Evolutionary conservation across 2,113 vertebrate genomes (phyloP).

Genomic region (Strigops habroptila): DNA sequence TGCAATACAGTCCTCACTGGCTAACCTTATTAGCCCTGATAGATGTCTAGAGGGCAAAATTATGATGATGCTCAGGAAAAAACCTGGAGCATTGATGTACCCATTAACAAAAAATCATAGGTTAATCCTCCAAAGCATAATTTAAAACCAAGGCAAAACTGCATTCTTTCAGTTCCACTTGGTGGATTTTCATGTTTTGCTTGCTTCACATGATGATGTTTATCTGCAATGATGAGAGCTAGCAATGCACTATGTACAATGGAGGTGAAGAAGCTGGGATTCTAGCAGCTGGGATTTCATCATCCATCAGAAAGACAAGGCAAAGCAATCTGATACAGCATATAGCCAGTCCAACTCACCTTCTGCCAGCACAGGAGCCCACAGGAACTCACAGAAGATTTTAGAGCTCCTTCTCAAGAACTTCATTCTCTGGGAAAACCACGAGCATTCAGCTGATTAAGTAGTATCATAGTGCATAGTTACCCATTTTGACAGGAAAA

Average conservation of each 20-base stretch:
- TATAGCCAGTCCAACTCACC: not conserved
- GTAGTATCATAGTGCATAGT: not conserved
- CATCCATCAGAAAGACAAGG: not conserved
- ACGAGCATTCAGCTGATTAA: not conserved
- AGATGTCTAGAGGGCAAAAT: not conserved
- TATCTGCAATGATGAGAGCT: not conserved
- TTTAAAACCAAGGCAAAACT: not conserved
- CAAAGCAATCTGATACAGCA: not conserved
- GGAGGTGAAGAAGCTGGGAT: not conserved
- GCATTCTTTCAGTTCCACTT: not conserved
- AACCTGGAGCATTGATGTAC: not conserved
- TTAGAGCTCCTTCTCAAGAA: not conserved
- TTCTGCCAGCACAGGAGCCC: not conserved
- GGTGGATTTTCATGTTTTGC: not conserved
- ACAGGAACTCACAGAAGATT: not conserved
- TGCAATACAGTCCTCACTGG: not conserved
- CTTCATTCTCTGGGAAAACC: not conserved
- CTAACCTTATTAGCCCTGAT: not conserved
- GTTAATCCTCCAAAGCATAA: not conserved
- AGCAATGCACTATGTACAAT: not conserved
- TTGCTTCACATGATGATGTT: not conserved
- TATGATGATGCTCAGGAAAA: not conserved
- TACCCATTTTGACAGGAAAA: not conserved
- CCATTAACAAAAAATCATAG: not conserved
- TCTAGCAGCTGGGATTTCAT: not conserved